A percentile compares a stretch with the other conserved stretches of the same genome.
Conservation (phyloP, 1,140 invertebrate species). For the Hyles vespertilio region DNA sequence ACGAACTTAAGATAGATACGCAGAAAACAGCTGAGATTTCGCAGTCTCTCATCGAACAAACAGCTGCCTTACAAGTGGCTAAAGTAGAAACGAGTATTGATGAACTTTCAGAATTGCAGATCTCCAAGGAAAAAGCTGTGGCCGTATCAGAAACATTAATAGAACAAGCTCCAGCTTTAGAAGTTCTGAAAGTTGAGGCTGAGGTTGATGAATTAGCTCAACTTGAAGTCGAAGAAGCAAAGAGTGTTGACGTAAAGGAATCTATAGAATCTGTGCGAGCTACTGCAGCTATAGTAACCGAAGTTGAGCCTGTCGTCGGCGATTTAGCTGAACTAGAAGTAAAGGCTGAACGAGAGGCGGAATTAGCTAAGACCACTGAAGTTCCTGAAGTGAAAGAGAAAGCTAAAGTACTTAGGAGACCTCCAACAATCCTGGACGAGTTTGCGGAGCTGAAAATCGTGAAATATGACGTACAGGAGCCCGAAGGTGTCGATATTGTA, state of each 20-base stretch:
- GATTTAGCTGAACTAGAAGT: too few relatives aligned
- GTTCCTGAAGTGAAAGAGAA: background rate
- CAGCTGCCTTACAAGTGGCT: slow-evolving; percentile 2
- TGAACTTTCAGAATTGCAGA: slow-evolving; percentile 6
- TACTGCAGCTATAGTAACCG: too few relatives aligned
- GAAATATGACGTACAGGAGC: slow-evolving; percentile 29
- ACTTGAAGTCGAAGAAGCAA: slow-evolving; percentile 14
- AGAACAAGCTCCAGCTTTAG: slow-evolving; percentile 3
- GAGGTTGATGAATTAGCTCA: slow-evolving; percentile 8
- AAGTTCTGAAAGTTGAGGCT: background rate
- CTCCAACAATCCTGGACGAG: slow-evolving; percentile 25
- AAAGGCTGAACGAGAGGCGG: too few relatives aligned
- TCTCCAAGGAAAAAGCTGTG: too few relatives aligned
- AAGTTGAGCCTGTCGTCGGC: too few relatives aligned
- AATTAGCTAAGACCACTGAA: too few relatives aligned
- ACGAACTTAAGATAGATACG: background rate
- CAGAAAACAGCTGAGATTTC: too few relatives aligned
- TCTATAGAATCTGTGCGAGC: too few relatives aligned
- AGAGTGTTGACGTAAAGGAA: background rate
- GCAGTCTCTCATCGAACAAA: background rate
- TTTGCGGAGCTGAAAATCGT: slow-evolving; percentile 42
- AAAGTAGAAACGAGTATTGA: background rate
- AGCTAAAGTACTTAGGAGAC: slow-evolving; percentile 6
- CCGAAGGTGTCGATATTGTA: slow-evolving; percentile 1
- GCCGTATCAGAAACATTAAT: too few relatives aligned